Percentiles rank a stretch among this genome's conserved stretches.
These are phyloP conservation scores for Echiichthys vipera DNA, from an alignment of 2,797 vertebrate species.

Conservation along the genomic window DNA sequence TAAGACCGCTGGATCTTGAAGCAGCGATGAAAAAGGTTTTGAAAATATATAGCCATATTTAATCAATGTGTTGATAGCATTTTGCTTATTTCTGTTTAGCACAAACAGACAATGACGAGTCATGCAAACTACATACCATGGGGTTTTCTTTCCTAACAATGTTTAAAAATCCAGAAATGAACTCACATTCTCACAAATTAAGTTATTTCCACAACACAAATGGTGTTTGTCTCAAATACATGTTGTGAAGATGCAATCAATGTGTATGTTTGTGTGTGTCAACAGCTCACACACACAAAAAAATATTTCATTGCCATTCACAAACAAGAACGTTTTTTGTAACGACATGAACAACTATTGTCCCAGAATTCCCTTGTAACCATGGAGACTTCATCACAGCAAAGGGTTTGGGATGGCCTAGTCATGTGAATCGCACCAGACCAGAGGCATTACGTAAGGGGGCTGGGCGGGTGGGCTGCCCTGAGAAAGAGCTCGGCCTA, in stretches of 20 bases:
- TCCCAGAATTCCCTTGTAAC: slow-evolving; percentile 53
- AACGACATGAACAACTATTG: slow-evolving; percentile 31
- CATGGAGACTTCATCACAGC: slow-evolving; percentile 68
- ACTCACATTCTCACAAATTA: neutral
- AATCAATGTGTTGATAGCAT: too few relatives aligned
- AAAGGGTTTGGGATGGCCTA: slow-evolving; percentile 64
- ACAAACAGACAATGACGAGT: neutral
- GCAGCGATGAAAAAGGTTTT: neutral
- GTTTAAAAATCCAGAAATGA: neutral
- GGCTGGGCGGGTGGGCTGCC: slow-evolving; percentile 63
- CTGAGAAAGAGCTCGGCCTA: slow-evolving; percentile 42
- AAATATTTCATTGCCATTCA: neutral
- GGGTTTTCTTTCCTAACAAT: neutral
- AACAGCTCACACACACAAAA: slow-evolving; percentile 1
- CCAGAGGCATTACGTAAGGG: slow-evolving; percentile 80
- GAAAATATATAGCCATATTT: neutral
- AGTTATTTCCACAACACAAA: neutral
- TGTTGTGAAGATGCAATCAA: neutral
- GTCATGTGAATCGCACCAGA: slow-evolving; percentile 88
- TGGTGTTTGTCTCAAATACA: neutral
- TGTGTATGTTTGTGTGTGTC: neutral
- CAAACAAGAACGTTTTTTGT: neutral
- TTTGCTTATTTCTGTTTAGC: neutral
- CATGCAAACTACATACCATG: neutral
- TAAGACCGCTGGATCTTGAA: neutral